Evolutionary conservation across 2,888 invertebrate genomes (phyloP).

Genomic region (Dasypogon diadema): DNA sequence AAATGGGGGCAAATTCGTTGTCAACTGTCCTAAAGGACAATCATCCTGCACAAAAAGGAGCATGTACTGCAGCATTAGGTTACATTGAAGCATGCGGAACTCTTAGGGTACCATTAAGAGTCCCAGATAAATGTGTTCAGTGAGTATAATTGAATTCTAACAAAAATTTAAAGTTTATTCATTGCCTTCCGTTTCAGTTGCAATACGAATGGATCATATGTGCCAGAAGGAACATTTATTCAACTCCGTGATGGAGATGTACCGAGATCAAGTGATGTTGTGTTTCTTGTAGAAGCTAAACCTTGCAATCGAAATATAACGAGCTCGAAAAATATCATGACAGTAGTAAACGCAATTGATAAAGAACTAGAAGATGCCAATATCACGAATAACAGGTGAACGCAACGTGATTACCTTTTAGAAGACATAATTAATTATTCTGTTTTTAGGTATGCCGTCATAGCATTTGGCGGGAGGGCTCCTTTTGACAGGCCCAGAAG

Average conservation of each 20-base stretch:
- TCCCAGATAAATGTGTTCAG: slow-evolving; percentile 85
- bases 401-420: not conserved
- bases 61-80: slow-evolving; percentile 84
- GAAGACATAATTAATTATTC: not conserved
- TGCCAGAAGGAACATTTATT: slow-evolving; percentile 82
- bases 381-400: slow-evolving; percentile 77
- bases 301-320: slow-evolving; percentile 81
- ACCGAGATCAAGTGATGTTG: slow-evolving; percentile 83
- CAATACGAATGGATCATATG: slow-evolving; percentile 75
- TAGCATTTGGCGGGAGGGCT: slow-evolving; percentile 85
- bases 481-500: slow-evolving; percentile 80
- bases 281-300: slow-evolving; percentile 90
- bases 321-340: slow-evolving; percentile 76
- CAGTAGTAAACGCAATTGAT: slow-evolving; percentile 76
- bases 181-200: slow-evolving; percentile 73
- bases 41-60: slow-evolving; percentile 66
- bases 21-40: slow-evolving; percentile 62
- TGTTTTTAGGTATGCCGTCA: slow-evolving; percentile 78
- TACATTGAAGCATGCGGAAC: slow-evolving; percentile 84
- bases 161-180: too few species aligned
- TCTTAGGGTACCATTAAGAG: slow-evolving; percentile 80
- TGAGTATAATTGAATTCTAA: too few species aligned
- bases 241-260: slow-evolving; percentile 73
- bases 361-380: slow-evolving; percentile 77
- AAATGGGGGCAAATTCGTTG: slow-evolving; percentile 68